Conservation (phyloP, 2,797 vertebrate species). For the Botia almorhae region DNA sequence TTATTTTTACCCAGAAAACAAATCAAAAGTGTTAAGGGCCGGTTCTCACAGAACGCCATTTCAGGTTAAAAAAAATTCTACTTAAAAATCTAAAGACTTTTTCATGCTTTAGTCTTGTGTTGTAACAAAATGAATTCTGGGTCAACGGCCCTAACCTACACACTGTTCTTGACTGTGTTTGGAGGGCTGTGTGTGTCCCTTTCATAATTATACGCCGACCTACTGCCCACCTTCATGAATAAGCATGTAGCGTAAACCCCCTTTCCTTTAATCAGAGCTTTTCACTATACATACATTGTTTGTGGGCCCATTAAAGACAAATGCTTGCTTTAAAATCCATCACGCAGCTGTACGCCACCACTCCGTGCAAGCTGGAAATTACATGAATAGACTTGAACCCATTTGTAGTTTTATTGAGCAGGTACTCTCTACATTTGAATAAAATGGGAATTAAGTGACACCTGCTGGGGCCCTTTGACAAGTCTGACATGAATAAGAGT, state of each 20-base stretch:
- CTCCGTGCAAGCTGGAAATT: constrained; percentile 7
- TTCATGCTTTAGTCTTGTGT: too few relatives aligned
- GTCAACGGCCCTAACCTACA: background rate
- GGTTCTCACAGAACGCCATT: background rate
- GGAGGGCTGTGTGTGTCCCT: background rate
- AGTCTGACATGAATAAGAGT: background rate
- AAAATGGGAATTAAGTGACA: constrained; percentile 49
- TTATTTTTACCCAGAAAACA: background rate
- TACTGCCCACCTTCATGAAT: constrained; percentile 50
- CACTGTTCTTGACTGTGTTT: background rate
- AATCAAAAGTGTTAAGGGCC: too few relatives aligned
- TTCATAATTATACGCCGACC: constrained; percentile 14
- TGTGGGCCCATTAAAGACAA: constrained; percentile 28
- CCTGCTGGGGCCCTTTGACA: constrained; percentile 46
- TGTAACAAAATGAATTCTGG: too few relatives aligned
- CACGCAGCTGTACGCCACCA: constrained; percentile 10
- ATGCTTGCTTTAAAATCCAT: constrained; percentile 28
- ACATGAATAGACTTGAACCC: constrained; percentile 30
- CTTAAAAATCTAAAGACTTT: too few relatives aligned
- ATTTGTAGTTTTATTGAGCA: constrained; percentile 25
- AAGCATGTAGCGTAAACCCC: constrained; percentile 38
- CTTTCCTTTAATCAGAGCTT: constrained; percentile 41
- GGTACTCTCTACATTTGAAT: background rate
- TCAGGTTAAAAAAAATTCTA: too few relatives aligned
- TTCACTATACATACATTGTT: constrained; percentile 34